Conservation (phyloP, 1,140 invertebrate genomes). For the Octopus sinensis region DNA sequence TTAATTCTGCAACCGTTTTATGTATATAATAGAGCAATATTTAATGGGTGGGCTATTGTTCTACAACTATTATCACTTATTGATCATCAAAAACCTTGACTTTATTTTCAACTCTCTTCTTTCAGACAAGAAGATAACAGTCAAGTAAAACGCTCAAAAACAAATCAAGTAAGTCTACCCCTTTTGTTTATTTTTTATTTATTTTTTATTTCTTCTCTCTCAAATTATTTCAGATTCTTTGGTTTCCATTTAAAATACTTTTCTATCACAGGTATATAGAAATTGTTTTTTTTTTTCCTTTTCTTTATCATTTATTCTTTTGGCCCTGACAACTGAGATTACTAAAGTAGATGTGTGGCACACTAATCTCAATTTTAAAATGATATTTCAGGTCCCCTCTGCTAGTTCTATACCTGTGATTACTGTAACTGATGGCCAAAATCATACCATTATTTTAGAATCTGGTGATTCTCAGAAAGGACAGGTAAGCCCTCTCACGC, state of each 20-base stretch:
- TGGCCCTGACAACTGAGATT: too few relatives aligned
- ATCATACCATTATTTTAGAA: constrained; percentile 25
- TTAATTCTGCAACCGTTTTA: too few relatives aligned
- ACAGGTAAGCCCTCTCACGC: neutral
- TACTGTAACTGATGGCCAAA: constrained; percentile 44
- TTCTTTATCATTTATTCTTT: neutral
- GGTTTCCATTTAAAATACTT: neutral
- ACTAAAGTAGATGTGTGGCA: too few relatives aligned
- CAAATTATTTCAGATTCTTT: neutral
- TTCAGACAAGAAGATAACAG: constrained; percentile 26
- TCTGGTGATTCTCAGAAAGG: neutral
- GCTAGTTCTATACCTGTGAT: constrained; percentile 35
- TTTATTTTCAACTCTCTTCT: neutral
- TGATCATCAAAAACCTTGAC: too few relatives aligned
- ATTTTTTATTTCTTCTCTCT: neutral
- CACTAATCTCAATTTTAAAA: too few relatives aligned
- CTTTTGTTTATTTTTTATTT: neutral
- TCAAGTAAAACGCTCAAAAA: constrained; percentile 23
- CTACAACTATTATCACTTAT: too few relatives aligned
- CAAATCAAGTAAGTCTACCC: constrained; percentile 28
- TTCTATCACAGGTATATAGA: neutral
- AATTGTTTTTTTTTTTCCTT: neutral
- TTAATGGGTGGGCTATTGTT: too few relatives aligned
- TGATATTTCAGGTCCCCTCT: neutral
- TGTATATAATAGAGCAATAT: too few relatives aligned